Evolutionary conservation across 2,113 vertebrate genomes (phyloP).

Genomic region (Proterorhinus semilunaris): DNA sequence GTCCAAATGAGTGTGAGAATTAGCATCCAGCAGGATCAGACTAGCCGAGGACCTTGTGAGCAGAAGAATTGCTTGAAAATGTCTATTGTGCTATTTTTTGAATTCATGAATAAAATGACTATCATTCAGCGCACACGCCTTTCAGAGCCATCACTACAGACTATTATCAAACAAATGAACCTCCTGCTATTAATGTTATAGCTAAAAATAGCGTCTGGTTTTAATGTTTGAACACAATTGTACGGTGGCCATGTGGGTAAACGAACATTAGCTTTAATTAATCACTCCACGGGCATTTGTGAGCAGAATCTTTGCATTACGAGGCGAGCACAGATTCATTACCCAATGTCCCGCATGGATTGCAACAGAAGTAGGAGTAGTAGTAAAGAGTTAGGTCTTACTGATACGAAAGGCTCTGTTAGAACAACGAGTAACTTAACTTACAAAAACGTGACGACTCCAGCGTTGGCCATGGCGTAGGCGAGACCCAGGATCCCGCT

Average conservation of each 20-base stretch:
- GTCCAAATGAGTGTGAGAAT: too few species aligned
- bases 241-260: conserved; percentile 21
- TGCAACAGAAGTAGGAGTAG: too few species aligned
- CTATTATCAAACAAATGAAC: conserved; percentile 22
- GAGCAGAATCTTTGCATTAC: too few species aligned
- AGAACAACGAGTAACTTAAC: conserved; percentile 74
- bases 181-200: not conserved
- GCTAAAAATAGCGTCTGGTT: conserved; percentile 17
- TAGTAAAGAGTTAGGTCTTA: too few species aligned
- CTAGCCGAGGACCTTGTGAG: not conserved
- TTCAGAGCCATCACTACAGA: conserved; percentile 24
- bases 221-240: conserved; percentile 19
- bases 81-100: conserved; percentile 13
- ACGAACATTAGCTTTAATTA: not conserved
- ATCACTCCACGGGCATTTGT: too few species aligned
- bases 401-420: not conserved
- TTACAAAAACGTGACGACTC: conserved; percentile 95
- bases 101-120: conserved; percentile 26
- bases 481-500: conserved; percentile 95
- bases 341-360: too few species aligned
- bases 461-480: conserved; percentile 97
- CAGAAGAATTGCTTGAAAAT: not conserved
- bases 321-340: too few species aligned
- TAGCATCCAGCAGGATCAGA: not conserved
- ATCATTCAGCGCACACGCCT: conserved; percentile 11